phyloP scores from a whole-genome alignment of 30 jellyfish, hydroid and myxozoan species.

The Cassiopea andromeda region DNA sequence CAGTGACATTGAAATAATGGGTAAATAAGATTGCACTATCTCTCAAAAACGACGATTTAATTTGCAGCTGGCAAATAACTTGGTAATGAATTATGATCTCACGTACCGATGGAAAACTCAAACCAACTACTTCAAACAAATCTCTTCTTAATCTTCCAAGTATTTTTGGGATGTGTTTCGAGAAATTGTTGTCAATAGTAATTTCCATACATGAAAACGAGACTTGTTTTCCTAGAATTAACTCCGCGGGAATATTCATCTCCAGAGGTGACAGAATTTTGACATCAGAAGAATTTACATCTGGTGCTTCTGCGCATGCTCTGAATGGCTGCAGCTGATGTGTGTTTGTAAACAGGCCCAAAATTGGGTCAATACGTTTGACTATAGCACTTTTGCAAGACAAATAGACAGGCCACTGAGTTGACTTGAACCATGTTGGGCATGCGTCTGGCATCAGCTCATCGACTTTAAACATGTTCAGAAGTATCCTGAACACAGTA shows the following conservation, averaged over 20 bases:
- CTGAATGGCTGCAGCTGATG: conserved; percentile 35
- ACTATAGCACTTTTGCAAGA: conserved; percentile 1
- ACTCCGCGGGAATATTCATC: conserved; percentile 54
- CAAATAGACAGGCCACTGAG: conserved; percentile 75
- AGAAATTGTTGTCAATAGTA: conserved; percentile 33
- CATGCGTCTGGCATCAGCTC: conserved; percentile 68
- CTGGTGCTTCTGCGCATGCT: neutral
- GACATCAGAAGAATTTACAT: neutral
- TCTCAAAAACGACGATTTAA: no score
- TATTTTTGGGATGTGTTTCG: conserved; percentile 47
- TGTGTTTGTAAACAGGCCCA: conserved; percentile 28
- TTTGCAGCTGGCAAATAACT: no score
- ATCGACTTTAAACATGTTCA: conserved; percentile 50
- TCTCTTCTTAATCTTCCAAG: conserved; percentile 56
- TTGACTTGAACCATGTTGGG: conserved; percentile 41
- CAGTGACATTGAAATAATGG: no score
- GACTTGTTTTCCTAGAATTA: conserved; percentile 33
- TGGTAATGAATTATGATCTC: no score
- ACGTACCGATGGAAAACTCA: conserved; percentile 76
- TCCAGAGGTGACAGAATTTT: conserved; percentile 42
- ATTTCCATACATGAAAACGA: conserved; percentile 39
- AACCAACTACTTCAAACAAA: conserved; percentile 57
- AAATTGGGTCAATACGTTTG: conserved; percentile 21
- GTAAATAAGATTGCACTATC: no score
- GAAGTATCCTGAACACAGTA: conserved; percentile 63